Evolutionary conservation across 2,888 invertebrate genomes (phyloP).

Genomic region (Exocentrus adspersus): DNA sequence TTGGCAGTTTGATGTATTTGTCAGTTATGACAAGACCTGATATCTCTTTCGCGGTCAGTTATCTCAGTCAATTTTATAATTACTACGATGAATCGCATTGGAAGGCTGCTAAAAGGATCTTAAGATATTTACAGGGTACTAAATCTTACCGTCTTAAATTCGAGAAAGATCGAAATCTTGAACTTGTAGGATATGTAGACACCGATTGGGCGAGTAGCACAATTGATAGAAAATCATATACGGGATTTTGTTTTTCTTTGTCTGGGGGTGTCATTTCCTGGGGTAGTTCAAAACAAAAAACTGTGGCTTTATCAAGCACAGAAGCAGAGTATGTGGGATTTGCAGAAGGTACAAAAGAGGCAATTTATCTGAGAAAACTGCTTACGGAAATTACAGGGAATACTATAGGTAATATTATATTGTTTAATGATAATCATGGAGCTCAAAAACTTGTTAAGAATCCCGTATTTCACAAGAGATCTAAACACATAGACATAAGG

Average conservation of each 20-base stretch:
- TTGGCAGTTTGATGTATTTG: slow-evolving; percentile 31
- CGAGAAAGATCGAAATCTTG: neutral
- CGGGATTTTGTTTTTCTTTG: slow-evolving; percentile 30
- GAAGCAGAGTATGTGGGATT: slow-evolving; percentile 50
- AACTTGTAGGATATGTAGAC: slow-evolving; percentile 44
- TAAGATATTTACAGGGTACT: slow-evolving; percentile 24
- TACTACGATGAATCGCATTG: slow-evolving; percentile 28
- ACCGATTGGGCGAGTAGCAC: slow-evolving; percentile 43
- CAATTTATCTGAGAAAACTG: slow-evolving; percentile 27
- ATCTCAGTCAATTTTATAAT: slow-evolving; percentile 36
- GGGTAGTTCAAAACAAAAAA: slow-evolving; percentile 37
- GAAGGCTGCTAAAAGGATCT: slow-evolving; percentile 30
- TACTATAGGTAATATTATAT: neutral
- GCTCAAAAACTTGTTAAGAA: slow-evolving; percentile 25
- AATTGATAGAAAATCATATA: slow-evolving; percentile 31
- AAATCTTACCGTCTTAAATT: neutral
- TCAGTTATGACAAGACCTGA: slow-evolving; percentile 24
- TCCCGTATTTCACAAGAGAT: slow-evolving; percentile 24
- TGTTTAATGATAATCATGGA: slow-evolving; percentile 33
- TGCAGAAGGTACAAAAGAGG: slow-evolving; percentile 42
- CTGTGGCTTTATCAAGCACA: slow-evolving; percentile 47
- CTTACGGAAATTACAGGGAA: slow-evolving; percentile 18
- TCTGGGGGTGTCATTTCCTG: slow-evolving; percentile 27
- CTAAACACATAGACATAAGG: slow-evolving; percentile 26
- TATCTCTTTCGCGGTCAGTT: slow-evolving; percentile 25